Base-by-base conservation (phyloP, 1,140 invertebrate genomes). In the Danaus plexippus region DNA sequence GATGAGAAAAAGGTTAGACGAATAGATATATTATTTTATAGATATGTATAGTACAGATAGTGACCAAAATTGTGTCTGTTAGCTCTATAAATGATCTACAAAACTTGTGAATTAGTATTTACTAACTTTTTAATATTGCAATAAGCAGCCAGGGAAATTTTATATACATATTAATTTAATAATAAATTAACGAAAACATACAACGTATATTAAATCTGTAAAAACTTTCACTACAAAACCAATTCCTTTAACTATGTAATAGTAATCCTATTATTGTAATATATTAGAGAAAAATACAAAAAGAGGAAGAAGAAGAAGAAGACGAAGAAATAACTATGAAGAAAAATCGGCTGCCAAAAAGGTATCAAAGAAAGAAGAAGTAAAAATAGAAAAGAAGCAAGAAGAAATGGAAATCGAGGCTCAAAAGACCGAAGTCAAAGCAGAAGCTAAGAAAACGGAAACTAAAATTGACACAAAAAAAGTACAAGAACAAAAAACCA, bases 401-500 rank as follows among this genome's bases (percentile, higher is more conserved):
- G 76, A 82, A 70, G 87, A 88, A 50, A 71, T 85, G 11, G 80
- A 88, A 59, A 66, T 80, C 41, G 74, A 87, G 57, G 66, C 79
- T 32, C 74, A 80, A 47, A 75, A 80, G 52, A 75, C 77, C 68
- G 83, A 87, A 53, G 73, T 84, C 11, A 82, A 87, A 52, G 68
- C 85, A 46, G 77, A 88, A 53, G 74, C 82, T 15, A 80, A 86
- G 54, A 80, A 87, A 59, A 73, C 85, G 10, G 85, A 88, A 75
- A 64, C 76, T 54, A 76, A 77, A 61, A 56, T 69, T 18, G 80
- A 80, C 61, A 56, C 75, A 59, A 73, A 81, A 51, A 78, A 80
- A 59, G 60, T 77, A 64, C 66, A 79, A 64, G 73, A 82, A 66
- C 69, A 62, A 18, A 83, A 80, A 62, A 76, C 88, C 62, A 82